Conservation (phyloP, 2,113 vertebrate species). For the Myxocyprinus asiaticus region DNA sequence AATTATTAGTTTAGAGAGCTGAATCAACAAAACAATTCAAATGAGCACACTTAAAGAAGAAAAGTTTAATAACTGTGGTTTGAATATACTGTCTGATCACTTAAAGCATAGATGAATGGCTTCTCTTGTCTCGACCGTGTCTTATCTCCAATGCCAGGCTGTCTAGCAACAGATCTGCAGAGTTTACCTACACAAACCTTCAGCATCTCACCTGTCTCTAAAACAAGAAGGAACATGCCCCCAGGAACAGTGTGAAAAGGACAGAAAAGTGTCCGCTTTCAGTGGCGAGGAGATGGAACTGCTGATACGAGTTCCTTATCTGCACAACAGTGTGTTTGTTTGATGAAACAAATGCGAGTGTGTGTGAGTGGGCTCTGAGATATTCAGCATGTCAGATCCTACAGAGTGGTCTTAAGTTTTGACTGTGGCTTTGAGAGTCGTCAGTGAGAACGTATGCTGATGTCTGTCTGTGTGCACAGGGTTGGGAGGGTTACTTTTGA, state of each 20-base stretch:
- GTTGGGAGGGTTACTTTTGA: too few species aligned
- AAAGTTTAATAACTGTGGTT: background rate
- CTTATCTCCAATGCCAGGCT: conserved; percentile 7
- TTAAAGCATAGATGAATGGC: background rate
- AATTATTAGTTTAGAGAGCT: too few species aligned
- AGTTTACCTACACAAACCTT: conserved; percentile 9
- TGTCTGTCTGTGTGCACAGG: conserved; percentile 53
- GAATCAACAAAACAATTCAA: background rate
- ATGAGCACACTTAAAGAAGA: background rate
- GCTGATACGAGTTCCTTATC: conserved; percentile 32
- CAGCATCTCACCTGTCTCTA: background rate
- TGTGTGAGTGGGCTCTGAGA: conserved; percentile 35
- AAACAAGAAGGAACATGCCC: conserved; percentile 40
- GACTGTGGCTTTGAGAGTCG: conserved; percentile 57
- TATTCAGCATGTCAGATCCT: conserved; percentile 65
- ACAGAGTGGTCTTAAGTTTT: conserved; percentile 46
- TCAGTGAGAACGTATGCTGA: conserved; percentile 54
- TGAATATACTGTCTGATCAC: background rate
- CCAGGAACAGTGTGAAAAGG: conserved; percentile 12
- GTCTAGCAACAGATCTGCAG: background rate
- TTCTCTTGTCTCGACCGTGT: background rate
- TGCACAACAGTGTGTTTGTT: background rate
- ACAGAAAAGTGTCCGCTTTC: conserved; percentile 40
- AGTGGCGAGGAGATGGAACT: conserved; percentile 10
- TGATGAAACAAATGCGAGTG: conserved; percentile 28